Evolutionary conservation across 2,888 invertebrate genomes (phyloP), one percentile per base, ranked within the genome.

Genomic region (Drosophila fulvimacula): DNA sequence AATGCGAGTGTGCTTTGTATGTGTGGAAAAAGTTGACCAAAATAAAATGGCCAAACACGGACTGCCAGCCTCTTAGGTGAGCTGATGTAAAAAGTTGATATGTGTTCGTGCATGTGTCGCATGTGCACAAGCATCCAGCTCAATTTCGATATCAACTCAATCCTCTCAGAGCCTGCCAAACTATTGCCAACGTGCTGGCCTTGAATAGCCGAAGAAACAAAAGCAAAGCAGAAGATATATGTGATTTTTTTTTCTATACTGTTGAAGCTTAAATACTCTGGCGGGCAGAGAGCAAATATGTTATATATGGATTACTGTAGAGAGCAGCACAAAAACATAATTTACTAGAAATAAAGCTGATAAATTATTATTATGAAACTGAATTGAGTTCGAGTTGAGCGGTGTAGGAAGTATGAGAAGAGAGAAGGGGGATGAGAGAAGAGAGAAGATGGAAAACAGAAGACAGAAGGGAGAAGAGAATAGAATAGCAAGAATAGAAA

Each of bases 21-120:
- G 67, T 66, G 66, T 69, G 61, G 53, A 66, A 65, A 64, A 77
- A 80, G 51, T 76, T 69, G 70, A 57, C 39, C 60, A 53, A 73
- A 76, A 62, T 53, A 59, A 65, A 79, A 55, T 64, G 69, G 67
- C 13, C 61, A 79, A 64, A 59, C 63, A 53, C 48, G 38, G 19
- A 51, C 39, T 49, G 38, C n/a, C 39, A 55, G 42, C 10, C 44
- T 69, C 57, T 48, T 41, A 72, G 69, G 75, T 61, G 44, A 52
- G 61, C 53, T 51, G 42, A 67, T 68, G 59, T 68, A 55, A 62
- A 48, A 61, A 73, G 69, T 39, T 62, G 49, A 69, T 58, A 59
- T 68, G 17, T 53, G 55, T 44, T 32, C 30, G 32, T 42, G 55
- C 55, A 55, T 69, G 32, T 63, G 73, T 60, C 32, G 39, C 42